Evolutionary conservation across 2,113 vertebrate genomes (phyloP).

Genomic region (Cyanoramphus novaezelandiae): DNA sequence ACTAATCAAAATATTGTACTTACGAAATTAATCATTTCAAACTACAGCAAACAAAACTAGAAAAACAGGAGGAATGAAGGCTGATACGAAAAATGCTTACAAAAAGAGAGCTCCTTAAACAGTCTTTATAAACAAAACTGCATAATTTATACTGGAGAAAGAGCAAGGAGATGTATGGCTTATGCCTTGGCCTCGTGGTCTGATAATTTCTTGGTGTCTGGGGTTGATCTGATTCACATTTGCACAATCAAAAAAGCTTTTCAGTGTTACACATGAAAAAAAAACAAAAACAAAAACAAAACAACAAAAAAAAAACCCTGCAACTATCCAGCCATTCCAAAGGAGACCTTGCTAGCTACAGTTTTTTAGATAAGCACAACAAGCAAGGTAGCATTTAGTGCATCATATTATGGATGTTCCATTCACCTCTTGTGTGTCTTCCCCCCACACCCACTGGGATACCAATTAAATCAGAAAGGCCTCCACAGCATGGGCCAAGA

Average conservation of each 20-base stretch:
- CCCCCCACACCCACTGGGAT: neutral
- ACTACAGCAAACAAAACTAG: neutral
- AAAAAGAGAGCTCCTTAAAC: neutral
- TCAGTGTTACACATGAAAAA: neutral
- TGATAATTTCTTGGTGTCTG: neutral
- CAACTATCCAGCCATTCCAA: neutral
- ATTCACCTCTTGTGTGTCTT: neutral
- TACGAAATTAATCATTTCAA: neutral
- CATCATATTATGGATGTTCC: neutral
- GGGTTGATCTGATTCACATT: conserved; percentile 13
- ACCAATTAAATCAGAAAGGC: neutral
- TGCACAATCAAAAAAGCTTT: conserved; percentile 47
- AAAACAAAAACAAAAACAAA: too few relatives aligned
- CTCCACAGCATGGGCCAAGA: neutral
- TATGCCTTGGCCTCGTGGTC: neutral
- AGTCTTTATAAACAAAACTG: conserved; percentile 9
- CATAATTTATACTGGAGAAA: neutral
- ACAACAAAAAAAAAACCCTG: neutral
- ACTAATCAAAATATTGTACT: neutral
- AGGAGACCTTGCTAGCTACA: neutral
- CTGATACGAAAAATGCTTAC: neutral
- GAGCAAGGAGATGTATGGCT: neutral
- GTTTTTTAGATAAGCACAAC: neutral
- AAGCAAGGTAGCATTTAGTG: neutral
- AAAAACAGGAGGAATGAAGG: neutral